Base-by-base conservation (phyloP, 2,888 invertebrate species). In the Acrobasis repandana region DNA sequence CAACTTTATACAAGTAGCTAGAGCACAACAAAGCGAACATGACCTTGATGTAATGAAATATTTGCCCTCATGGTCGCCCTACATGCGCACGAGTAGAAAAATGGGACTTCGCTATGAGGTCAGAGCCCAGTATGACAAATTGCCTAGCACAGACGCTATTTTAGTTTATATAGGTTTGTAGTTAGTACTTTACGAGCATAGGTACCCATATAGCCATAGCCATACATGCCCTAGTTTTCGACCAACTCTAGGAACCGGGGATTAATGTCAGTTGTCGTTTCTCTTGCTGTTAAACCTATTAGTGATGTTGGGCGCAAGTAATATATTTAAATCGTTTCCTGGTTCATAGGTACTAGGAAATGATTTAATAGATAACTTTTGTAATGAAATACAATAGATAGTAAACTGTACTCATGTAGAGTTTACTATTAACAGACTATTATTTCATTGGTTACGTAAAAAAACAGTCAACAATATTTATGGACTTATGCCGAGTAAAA, bases 91-190 rank as follows among this genome's bases (percentile, higher is more conserved):
- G 64, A 76, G 61, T 48, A 34, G 57, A 57, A 57, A 57, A 57
- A 48, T 63, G 36, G 56, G 60, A 51, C 46, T 52, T 56, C 38
- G 49, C 15, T 6, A 58, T 52, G 52, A 58, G 57, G 57, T 58
- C 48, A 36, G 28, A 48, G 16, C 46, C 5, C 11, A 47, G 33
- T 47, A 43, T 28, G 73, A 67, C 69, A 71, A 76, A 71, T 66
- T 50, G 56, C 47, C 20, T 47, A 48, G 60, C 66, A 62, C 28
- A 28, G 28, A 6, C 28, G 46, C 36, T 60, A 61, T 66, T 63
- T 56, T 60, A 33, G 38, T 63, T 33, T 65, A 70, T 72, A 73
- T 67, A 65, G 65, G 69, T 72, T 65, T 61, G 38, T n/a, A 43
- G 49, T 50, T 50, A 50, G 50, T 18, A 49, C 18, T 50, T 28